Percentiles rank a stretch among this genome's conserved stretches.
Conservation (phyloP, 2,113 vertebrate species). For the Aix galericulata region DNA sequence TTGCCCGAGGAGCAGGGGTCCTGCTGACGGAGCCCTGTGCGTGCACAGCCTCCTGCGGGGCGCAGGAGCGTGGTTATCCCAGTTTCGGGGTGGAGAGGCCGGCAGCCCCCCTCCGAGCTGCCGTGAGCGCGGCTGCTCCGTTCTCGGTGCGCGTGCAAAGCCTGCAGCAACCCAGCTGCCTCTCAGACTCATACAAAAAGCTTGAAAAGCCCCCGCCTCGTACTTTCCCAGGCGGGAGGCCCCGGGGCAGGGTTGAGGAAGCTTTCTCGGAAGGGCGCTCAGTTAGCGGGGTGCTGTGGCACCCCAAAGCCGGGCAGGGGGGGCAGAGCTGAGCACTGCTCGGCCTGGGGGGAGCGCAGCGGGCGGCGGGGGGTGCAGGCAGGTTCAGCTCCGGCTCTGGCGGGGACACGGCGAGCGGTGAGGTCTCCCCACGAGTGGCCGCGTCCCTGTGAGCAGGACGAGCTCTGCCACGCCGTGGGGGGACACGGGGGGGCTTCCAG, state of each 20-base stretch:
- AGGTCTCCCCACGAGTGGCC: background rate
- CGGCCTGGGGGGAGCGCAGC: too few species aligned
- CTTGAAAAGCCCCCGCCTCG: background rate
- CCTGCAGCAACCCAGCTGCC: background rate
- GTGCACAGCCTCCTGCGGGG: background rate
- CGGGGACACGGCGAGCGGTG: too few species aligned
- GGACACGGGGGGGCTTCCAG: too few species aligned
- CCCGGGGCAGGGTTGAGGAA: background rate
- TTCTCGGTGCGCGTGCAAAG: rapidly evolving
- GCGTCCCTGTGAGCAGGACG: too few species aligned
- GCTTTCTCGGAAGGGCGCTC: background rate
- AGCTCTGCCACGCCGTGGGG: too few species aligned
- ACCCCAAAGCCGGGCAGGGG: background rate
- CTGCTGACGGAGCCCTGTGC: background rate
- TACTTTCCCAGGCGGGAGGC: background rate
- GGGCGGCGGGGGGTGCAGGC: rapidly evolving
- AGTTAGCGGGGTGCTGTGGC: background rate
- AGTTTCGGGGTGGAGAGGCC: background rate
- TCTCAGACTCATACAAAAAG: background rate
- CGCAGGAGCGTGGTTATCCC: background rate
- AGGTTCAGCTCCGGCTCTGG: rapidly evolving
- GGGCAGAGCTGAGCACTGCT: background rate
- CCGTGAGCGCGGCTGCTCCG: rapidly evolving
- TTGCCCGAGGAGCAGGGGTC: background rate
- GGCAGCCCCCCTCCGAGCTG: background rate